phyloP scores from a whole-genome alignment of 2,113 vertebrate genomes.

The Madoqua kirkii region DNA sequence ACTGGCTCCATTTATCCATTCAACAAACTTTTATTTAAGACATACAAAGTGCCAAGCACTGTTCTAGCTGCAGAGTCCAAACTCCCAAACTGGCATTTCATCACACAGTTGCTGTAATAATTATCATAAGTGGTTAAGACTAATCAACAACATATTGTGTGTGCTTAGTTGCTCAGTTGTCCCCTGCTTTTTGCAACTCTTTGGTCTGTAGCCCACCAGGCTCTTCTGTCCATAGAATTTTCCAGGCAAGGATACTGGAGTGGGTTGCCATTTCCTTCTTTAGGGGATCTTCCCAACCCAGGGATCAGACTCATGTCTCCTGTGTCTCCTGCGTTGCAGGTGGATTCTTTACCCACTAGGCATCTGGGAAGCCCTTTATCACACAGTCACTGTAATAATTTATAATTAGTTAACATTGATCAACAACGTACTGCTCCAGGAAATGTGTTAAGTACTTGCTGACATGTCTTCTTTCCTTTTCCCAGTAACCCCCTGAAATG shows the following conservation, averaged over 20 bases:
- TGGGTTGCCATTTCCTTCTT: not conserved
- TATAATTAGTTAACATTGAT: not conserved
- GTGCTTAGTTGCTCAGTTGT: not conserved
- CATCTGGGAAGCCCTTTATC: not conserved
- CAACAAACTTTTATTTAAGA: not conserved
- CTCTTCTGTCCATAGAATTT: not conserved
- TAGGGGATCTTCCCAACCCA: not conserved
- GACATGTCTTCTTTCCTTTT: fast-evolving
- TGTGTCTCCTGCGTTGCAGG: not conserved
- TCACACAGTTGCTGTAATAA: not conserved
- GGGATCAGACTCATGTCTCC: not conserved
- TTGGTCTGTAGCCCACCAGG: not conserved
- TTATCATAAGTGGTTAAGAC: not conserved
- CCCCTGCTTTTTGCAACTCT: not conserved
- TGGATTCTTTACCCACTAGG: not conserved
- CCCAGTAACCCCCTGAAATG: no score
- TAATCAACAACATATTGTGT: not conserved
- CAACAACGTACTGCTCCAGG: not conserved
- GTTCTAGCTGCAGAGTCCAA: not conserved
- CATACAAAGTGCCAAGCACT: no score
- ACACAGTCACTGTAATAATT: not conserved
- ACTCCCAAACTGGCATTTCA: no score
- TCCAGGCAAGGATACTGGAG: not conserved
- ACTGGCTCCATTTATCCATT: not conserved
- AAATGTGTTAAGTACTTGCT: not conserved